Conservation (phyloP, 2,888 invertebrate genomes). For the Caenorhabditis becei region DNA sequence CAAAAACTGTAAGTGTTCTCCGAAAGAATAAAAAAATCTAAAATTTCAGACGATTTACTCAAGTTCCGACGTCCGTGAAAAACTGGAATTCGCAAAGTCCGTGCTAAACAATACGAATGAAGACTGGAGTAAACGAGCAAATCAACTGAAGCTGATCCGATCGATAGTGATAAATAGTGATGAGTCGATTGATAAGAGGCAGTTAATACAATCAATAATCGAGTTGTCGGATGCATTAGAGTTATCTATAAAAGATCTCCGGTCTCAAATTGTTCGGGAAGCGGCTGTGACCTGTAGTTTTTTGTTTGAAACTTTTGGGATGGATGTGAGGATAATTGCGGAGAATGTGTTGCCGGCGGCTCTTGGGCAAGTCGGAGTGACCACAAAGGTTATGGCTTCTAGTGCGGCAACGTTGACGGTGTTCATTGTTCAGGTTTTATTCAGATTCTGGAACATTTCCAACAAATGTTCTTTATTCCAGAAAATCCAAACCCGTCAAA, state of each 20-base stretch:
- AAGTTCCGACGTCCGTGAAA: conserved; percentile 32
- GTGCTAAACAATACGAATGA: conserved; percentile 48
- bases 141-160: conserved; percentile 53
- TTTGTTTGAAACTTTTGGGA: conserved; percentile 49
- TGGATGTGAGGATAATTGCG: conserved; percentile 36
- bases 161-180: conserved; percentile 37
- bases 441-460: conserved; percentile 8
- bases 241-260: conserved; percentile 43
- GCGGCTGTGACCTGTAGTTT: conserved; percentile 55
- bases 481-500: conserved; percentile 53
- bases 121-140: conserved; percentile 58
- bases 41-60: conserved; percentile 48
- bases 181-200: conserved; percentile 35
- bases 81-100: conserved; percentile 31
- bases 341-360: conserved; percentile 45
- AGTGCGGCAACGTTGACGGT: conserved; percentile 48
- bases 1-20: conserved; percentile 50
- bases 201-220: conserved; percentile 22
- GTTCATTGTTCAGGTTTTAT: conserved; percentile 35
- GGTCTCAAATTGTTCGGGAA: conserved; percentile 56
- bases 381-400: conserved; percentile 53
- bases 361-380: conserved; percentile 30
- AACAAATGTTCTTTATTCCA: conserved; percentile 22
- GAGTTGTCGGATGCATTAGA: conserved; percentile 50
- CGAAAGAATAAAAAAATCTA: background rate